Conservation (phyloP, 2,888 invertebrate genomes). For the Sabellastarte sp. region DNA sequence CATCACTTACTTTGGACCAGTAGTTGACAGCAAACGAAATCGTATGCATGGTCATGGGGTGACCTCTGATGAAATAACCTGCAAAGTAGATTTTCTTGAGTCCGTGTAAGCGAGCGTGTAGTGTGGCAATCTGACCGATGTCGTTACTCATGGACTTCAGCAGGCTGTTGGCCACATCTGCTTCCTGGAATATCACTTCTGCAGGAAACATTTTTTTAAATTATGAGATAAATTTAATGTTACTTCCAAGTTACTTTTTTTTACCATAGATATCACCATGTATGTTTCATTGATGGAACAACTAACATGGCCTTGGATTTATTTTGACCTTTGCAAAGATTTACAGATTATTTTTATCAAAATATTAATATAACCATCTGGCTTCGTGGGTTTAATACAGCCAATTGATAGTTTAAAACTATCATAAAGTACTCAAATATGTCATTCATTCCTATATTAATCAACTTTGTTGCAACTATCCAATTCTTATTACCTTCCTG, state of each 20-base stretch:
- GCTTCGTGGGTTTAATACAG: no score
- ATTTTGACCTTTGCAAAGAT: no score
- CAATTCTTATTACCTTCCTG: slow-evolving; percentile 12
- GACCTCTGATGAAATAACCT: slow-evolving; percentile 71
- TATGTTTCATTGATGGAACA: no score
- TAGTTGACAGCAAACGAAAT: slow-evolving; percentile 70
- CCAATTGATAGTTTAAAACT: no score
- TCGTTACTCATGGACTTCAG: slow-evolving; percentile 71
- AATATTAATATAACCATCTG: no score
- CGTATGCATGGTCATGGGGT: slow-evolving; percentile 71
- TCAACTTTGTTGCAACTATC: no score
- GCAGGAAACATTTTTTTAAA: no score
- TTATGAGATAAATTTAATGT: background rate
- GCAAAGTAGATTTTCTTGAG: slow-evolving; percentile 70
- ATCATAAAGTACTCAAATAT: no score
- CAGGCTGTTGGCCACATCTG: slow-evolving; percentile 68
- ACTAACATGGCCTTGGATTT: no score
- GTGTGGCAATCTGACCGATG: slow-evolving; percentile 71
- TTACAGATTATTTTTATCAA: background rate
- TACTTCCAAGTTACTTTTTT: no score
- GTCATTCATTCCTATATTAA: slow-evolving; percentile 5
- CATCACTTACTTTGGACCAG: slow-evolving; percentile 65
- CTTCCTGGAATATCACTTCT: slow-evolving; percentile 41
- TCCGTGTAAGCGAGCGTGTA: slow-evolving; percentile 69
- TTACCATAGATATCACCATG: no score